Evolutionary conservation across 1,140 invertebrate species (phyloP).

Genomic region (Myzus persicae): DNA sequence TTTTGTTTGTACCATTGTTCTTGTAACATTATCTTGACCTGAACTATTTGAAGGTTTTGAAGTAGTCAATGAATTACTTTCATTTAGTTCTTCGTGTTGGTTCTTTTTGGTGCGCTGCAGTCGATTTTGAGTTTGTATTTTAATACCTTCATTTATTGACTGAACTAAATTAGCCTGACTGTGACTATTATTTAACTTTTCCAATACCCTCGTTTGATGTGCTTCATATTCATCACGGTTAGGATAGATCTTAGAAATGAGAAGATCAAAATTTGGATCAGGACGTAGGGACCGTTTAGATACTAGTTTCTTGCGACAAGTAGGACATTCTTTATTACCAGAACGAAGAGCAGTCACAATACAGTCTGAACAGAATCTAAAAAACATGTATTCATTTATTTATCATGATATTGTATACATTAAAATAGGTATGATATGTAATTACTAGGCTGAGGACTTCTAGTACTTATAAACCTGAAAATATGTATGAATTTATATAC

Average conservation of each 20-base stretch:
- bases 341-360: conserved; percentile 98
- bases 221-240: conserved; percentile 97
- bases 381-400: not conserved
- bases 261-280: conserved; percentile 97
- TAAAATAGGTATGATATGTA: too few species aligned
- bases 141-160: conserved; percentile 95
- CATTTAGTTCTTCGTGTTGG: conserved; percentile 64
- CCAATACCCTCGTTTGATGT: conserved; percentile 90
- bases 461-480: too few species aligned
- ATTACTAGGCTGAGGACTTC: too few species aligned
- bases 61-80: conserved; percentile 16
- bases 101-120: conserved; percentile 77
- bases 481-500: too few species aligned
- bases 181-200: conserved; percentile 92
- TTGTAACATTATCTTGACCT: conserved; percentile 34
- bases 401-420: too few species aligned
- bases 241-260: conserved; percentile 98
- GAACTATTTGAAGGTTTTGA: not conserved
- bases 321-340: conserved; percentile 99
- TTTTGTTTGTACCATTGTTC: conserved; percentile 38
- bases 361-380: conserved; percentile 92
- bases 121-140: conserved; percentile 90
- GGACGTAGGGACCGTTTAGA: conserved; percentile 95
- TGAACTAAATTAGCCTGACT: conserved; percentile 91
- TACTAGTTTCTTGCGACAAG: conserved; percentile 97